These are phyloP conservation scores for Cassiopea xamachana DNA, from an alignment of 30 jellyfish, hydroid and myxozoan species.

Conservation along the genomic window DNA sequence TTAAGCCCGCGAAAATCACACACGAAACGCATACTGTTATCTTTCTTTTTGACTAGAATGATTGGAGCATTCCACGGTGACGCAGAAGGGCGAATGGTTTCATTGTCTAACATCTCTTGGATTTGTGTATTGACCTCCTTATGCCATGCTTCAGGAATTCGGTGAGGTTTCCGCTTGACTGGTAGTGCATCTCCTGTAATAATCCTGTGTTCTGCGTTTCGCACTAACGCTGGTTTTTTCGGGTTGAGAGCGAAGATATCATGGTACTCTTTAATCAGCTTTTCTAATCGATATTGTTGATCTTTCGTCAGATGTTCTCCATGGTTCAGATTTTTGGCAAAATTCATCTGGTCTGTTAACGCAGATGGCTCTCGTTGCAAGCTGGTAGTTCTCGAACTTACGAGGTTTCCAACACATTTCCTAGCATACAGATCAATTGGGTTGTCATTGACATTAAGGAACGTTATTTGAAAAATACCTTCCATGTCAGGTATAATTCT, in stretches of 20 bases:
- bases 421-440: no score
- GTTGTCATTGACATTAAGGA: no score
- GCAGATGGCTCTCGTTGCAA: no score
- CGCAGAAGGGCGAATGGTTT: slow-evolving; percentile 44
- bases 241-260: background rate
- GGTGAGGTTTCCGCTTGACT: slow-evolving; percentile 26
- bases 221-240: background rate
- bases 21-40: background rate
- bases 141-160: slow-evolving; percentile 41
- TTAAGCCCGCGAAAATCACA: background rate
- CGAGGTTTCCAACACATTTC: no score
- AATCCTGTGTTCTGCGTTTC: slow-evolving; percentile 4
- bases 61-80: background rate
- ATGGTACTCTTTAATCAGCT: background rate
- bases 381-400: no score
- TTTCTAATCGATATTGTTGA: no score
- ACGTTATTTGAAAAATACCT: no score
- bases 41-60: slow-evolving; percentile 63
- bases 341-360: no score
- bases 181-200: slow-evolving; percentile 49
- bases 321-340: no score
- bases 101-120: slow-evolving; percentile 50
- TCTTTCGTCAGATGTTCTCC: no score
- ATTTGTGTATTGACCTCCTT: slow-evolving; percentile 22
- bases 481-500: no score